These are phyloP conservation scores for Nasonovia ribisnigri DNA, from an alignment of 2,888 invertebrate species.

Conservation along the genomic window DNA sequence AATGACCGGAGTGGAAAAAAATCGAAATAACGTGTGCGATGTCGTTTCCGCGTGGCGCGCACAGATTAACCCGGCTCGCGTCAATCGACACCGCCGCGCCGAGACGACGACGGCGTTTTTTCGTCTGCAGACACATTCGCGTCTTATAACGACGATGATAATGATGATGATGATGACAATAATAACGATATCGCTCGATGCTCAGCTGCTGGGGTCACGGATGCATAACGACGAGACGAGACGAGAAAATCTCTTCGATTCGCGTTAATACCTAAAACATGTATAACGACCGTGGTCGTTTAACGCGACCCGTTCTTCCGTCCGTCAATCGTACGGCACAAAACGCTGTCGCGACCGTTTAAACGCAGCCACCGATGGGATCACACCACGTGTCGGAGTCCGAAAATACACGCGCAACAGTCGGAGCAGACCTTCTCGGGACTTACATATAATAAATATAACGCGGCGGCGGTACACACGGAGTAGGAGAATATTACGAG, in stretches of 20 bases:
- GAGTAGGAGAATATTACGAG: neutral
- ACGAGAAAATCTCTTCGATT: neutral
- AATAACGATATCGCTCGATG: neutral
- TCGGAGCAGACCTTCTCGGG: neutral
- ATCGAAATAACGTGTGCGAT: neutral
- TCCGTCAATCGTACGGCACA: neutral
- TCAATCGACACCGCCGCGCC: slow-evolving; percentile 22
- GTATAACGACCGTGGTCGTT: neutral
- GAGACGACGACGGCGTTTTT: neutral
- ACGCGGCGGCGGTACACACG: neutral
- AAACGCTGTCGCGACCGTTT: neutral
- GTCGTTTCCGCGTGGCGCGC: neutral
- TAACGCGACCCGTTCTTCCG: neutral
- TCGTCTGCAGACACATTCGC: neutral
- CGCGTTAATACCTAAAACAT: neutral
- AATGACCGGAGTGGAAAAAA: slow-evolving; percentile 8
- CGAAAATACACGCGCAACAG: slow-evolving; percentile 18
- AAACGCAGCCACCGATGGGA: no score
- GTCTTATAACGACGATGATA: neutral
- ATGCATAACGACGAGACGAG: neutral
- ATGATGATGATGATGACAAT: neutral
- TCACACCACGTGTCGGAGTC: slow-evolving; percentile 28
- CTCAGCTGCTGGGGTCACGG: no score
- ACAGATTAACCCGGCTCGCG: slow-evolving; percentile 34
- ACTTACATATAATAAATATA: neutral